Conservation (phyloP, 35 echinoderm and acorn worm species). For the Anneissia japonica region DNA sequence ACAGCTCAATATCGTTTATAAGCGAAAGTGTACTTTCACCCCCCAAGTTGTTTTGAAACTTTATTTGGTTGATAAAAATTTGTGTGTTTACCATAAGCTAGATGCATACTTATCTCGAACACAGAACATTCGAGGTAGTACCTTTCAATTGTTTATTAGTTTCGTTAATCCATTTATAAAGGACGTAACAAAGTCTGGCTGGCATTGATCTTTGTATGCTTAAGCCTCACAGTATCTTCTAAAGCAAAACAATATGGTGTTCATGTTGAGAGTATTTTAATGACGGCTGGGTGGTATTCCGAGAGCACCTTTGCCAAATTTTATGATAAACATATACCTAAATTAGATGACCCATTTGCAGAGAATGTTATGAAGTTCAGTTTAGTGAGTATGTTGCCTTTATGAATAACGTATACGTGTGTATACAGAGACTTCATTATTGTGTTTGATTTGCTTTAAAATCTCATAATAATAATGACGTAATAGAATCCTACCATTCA, state of each 20-base stretch:
- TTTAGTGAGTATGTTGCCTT: too few species aligned
- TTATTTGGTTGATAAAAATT: neutral
- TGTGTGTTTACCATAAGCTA: neutral
- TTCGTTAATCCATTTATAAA: slow-evolving; percentile 24
- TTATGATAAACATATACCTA: slow-evolving; percentile 25
- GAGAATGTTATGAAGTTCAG: slow-evolving; percentile 15
- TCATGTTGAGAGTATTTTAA: slow-evolving; percentile 29
- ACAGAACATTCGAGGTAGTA: neutral
- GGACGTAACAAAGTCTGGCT: neutral
- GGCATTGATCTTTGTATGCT: slow-evolving; percentile 43
- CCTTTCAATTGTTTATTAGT: slow-evolving; percentile 19
- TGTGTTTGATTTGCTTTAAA: too few species aligned
- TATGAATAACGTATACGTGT: too few species aligned
- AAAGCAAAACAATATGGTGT: slow-evolving; percentile 12
- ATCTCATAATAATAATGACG: too few species aligned
- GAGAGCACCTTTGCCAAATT: slow-evolving; percentile 53
- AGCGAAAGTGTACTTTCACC: too few species aligned
- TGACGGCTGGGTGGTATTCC: slow-evolving; percentile 35
- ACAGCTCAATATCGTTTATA: too few species aligned
- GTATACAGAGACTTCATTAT: too few species aligned
- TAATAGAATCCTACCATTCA: too few species aligned
- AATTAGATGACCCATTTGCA: neutral
- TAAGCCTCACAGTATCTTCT: slow-evolving; percentile 34
- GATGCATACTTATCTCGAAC: slow-evolving; percentile 7
- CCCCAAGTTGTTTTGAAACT: neutral